phyloP scores from a whole-genome alignment of 2,797 vertebrate species.

The Enoplosus armatus region DNA sequence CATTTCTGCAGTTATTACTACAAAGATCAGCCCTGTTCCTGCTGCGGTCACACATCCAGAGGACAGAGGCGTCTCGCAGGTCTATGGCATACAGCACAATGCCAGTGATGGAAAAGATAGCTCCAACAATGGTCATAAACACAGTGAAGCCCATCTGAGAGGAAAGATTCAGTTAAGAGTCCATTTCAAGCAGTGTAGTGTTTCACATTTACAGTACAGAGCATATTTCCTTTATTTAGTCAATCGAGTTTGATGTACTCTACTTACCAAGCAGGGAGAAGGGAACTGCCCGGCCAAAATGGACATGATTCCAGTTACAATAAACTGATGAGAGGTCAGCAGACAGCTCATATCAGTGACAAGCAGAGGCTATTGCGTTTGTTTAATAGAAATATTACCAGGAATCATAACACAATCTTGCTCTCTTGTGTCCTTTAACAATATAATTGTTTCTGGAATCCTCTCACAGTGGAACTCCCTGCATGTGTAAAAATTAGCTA shows the following conservation, averaged over 20 bases:
- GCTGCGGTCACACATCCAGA: constrained; percentile 56
- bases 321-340: constrained; percentile 50
- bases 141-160: constrained; percentile 64
- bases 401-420: background rate
- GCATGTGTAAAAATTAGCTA: background rate
- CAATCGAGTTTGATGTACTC: background rate
- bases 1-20: constrained; percentile 30
- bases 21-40: fast-evolving
- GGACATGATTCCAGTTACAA: constrained; percentile 63
- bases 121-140: constrained; percentile 60
- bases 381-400: background rate
- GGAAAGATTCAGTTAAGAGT: background rate
- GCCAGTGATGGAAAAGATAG: constrained; percentile 57
- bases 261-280: constrained; percentile 56
- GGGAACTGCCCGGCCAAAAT: constrained; percentile 54
- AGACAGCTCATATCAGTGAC: background rate
- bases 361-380: background rate
- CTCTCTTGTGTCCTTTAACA: background rate
- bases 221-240: background rate
- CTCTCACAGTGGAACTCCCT: background rate
- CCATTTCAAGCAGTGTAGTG: background rate
- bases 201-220: background rate
- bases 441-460: too few species aligned
- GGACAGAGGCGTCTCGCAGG: constrained; percentile 36
- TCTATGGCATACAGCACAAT: constrained; percentile 56